Evolutionary conservation across 2,888 invertebrate species (phyloP).

Genomic region (Apamea monoglypha): DNA sequence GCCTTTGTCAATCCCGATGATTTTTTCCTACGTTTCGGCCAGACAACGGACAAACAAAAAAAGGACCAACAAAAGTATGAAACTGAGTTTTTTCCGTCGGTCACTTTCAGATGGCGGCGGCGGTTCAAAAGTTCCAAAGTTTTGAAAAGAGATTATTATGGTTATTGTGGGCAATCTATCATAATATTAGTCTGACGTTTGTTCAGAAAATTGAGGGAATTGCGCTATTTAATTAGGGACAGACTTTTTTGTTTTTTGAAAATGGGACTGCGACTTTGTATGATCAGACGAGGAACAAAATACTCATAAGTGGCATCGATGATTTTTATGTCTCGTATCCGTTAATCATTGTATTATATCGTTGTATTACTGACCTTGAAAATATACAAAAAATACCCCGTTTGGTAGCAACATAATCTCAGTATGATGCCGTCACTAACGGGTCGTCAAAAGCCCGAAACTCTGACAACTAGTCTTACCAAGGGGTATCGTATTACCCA

Average conservation of each 20-base stretch:
- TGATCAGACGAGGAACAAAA: background rate
- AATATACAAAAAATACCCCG: background rate
- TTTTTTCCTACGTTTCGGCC: conserved; percentile 53
- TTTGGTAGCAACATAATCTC: background rate
- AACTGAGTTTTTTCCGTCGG: conserved; percentile 45
- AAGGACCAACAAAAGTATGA: conserved; percentile 39
- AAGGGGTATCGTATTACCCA: background rate
- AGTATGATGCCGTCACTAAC: background rate
- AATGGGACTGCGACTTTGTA: background rate
- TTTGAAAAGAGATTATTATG: conserved; percentile 52
- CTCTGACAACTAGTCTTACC: background rate
- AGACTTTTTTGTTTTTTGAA: conserved; percentile 22
- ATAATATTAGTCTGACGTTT: conserved; percentile 57
- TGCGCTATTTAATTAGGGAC: conserved; percentile 33
- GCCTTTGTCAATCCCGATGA: conserved; percentile 63
- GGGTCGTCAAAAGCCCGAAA: background rate
- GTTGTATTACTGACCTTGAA: background rate
- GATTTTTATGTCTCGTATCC: background rate
- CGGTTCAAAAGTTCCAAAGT: conserved; percentile 63
- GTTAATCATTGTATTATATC: background rate
- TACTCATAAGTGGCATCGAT: background rate
- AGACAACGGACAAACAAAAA: conserved; percentile 44
- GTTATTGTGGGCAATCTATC: conserved; percentile 57
- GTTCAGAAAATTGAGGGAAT: conserved; percentile 24
- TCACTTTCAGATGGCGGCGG: conserved; percentile 42